Conservation (phyloP, 2,888 invertebrate genomes). For the Psylliodes chrysocephalus region DNA sequence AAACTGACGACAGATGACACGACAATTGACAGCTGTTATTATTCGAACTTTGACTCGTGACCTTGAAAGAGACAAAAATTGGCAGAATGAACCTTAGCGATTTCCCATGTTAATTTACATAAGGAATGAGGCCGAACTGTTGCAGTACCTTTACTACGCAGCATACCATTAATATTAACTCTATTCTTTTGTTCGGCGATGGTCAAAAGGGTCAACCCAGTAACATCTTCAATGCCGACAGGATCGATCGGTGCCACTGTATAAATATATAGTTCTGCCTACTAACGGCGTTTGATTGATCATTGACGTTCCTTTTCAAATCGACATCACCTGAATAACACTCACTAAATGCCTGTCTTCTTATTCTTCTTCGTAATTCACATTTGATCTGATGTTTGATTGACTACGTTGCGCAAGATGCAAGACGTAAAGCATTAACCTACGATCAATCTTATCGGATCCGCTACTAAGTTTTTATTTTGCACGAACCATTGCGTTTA, state of each 20-base stretch:
- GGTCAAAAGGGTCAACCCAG: not conserved
- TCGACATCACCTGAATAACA: slow-evolving; percentile 48
- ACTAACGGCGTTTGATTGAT: slow-evolving; percentile 49
- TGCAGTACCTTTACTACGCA: too few species aligned
- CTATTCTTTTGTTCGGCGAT: too few species aligned
- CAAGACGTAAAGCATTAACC: slow-evolving; percentile 19
- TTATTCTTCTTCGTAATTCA: slow-evolving; percentile 39
- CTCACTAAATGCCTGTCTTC: slow-evolving; percentile 40
- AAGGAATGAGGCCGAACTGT: too few species aligned
- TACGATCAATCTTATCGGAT: slow-evolving; percentile 7
- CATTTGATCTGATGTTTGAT: slow-evolving; percentile 42
- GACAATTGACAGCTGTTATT: too few species aligned
- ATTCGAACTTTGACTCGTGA: too few species aligned
- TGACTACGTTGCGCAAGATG: slow-evolving; percentile 33
- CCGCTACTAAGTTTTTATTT: slow-evolving; percentile 16
- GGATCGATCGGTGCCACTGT: not conserved
- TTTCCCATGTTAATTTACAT: too few species aligned
- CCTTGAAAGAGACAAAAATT: too few species aligned
- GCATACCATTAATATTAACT: too few species aligned
- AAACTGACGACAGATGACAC: too few species aligned
- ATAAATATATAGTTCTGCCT: slow-evolving; percentile 38
- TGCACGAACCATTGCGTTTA: slow-evolving; percentile 5
- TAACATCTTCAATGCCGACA: not conserved
- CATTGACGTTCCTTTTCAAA: slow-evolving; percentile 48
- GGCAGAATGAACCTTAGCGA: too few species aligned